Evolutionary conservation across 2,797 vertebrate genomes (phyloP).

Genomic region (Mallotus villosus): DNA sequence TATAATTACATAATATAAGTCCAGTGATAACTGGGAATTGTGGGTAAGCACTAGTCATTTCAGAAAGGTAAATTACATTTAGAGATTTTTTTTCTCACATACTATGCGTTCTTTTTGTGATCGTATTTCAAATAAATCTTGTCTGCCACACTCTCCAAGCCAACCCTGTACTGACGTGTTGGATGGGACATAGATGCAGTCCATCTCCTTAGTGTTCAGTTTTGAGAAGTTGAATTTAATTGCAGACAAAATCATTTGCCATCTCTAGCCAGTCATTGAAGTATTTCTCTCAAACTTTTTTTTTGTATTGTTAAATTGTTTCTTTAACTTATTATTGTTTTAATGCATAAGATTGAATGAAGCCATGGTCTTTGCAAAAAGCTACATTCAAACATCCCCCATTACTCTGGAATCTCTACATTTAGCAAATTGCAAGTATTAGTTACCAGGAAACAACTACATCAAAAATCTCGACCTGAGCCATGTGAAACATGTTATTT

Average conservation of each 20-base stretch:
- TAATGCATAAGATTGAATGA: background rate
- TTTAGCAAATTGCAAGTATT: background rate
- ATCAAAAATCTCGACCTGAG: background rate
- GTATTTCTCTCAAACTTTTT: too few species aligned
- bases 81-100: background rate
- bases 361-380: background rate
- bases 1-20: background rate
- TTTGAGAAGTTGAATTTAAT: slow-evolving; percentile 35
- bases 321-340: background rate
- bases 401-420: background rate
- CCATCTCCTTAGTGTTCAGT: slow-evolving; percentile 35
- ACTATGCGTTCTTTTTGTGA: too few species aligned
- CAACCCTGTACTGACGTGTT: background rate
- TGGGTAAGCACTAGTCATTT: background rate
- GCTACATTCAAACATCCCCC: slow-evolving; percentile 3
- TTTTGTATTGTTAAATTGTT: slow-evolving; percentile 24
- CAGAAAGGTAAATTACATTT: background rate
- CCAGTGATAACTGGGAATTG: background rate
- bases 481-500: background rate
- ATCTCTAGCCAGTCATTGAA: slow-evolving; percentile 21
- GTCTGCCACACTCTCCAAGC: background rate
- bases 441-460: background rate
- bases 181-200: background rate
- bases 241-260: slow-evolving; percentile 38
- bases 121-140: too few species aligned